Evolutionary conservation across 2,113 vertebrate species (phyloP), one percentile per base, ranked within the genome.

Genomic region (Pipa parva): DNA sequence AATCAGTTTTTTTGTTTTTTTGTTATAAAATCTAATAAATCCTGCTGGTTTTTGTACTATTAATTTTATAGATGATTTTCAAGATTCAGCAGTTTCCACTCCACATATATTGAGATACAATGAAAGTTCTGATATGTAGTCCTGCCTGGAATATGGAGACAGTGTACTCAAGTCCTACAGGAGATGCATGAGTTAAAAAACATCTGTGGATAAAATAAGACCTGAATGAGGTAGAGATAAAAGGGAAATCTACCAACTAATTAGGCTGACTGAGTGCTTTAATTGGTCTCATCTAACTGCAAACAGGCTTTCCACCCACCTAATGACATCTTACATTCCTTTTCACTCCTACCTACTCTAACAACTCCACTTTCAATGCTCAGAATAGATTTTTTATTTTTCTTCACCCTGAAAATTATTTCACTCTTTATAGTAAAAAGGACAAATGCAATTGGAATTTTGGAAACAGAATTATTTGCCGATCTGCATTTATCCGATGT

Each of bases 181-280:
- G 18, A 21, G 9, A 21, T 49, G 46, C 15, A 65, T 52, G 65
- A 70, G 66, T 70, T 70, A 70, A 69, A 70, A 70, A 57, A 70
- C 66, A 70, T 70, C 66, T 70, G 66, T 29, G 58, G 25, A 61
- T 45, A 24, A 70, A 67, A 69, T 45, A 70, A 54, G 58, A 61
- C 66, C 49, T 54, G 58, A 60, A 70, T 54, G 66, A 70, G 54
- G 66, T 45, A 28, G 1, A 36, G 66, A 70, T 70, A 49, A 70
- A 70, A 70, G 57, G 29, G 57, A 70, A 70, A 70, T 70, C 66
- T 70, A 61, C 57, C 26, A 20, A 58, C 57, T 70, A 70, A 70
- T 70, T 70, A 60, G 66, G 21, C 46, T 68, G 66, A 48, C 66
- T 70, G 66, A 70, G 66, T 61, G 66, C 66, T 61, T 52, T 70